These are phyloP conservation scores for Cyphomyrus discorhynchus DNA, from an alignment of 2,113 vertebrate species.

Conservation along the genomic window DNA sequence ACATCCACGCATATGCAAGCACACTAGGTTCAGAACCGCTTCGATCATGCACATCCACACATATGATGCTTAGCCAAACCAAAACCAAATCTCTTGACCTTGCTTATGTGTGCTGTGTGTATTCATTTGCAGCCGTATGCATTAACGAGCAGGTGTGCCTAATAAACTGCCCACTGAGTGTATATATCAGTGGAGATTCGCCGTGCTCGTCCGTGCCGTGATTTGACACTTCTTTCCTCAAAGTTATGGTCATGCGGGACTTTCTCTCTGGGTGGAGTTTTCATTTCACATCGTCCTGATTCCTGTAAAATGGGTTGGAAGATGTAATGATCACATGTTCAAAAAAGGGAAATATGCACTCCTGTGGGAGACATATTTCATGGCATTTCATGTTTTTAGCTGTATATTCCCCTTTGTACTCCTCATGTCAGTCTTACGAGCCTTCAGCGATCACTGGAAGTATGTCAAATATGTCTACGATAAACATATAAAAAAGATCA, in stretches of 20 bases:
- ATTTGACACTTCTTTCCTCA: neutral
- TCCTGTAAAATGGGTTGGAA: neutral
- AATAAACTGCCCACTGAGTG: neutral
- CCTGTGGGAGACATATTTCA: neutral
- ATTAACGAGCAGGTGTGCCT: neutral
- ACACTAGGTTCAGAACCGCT: too few species aligned
- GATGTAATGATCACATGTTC: slow-evolving; percentile 8
- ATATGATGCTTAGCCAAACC: neutral
- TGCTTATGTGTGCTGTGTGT: neutral
- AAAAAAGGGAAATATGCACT: neutral
- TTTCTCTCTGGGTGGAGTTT: neutral
- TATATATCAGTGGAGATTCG: neutral
- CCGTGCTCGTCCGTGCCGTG: neutral
- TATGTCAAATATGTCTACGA: neutral
- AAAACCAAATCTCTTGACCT: neutral
- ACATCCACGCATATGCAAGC: too few species aligned
- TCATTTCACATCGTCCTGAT: slow-evolving; percentile 3
- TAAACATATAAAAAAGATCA: neutral
- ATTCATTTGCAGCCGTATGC: neutral
- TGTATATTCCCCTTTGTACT: neutral
- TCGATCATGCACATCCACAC: neutral
- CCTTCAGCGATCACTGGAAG: neutral
- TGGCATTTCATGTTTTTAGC: neutral
- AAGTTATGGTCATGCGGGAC: neutral
- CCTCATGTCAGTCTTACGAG: neutral